Evolutionary conservation across 2,888 invertebrate species (phyloP).

Genomic region (Heterodera filipjevi): DNA sequence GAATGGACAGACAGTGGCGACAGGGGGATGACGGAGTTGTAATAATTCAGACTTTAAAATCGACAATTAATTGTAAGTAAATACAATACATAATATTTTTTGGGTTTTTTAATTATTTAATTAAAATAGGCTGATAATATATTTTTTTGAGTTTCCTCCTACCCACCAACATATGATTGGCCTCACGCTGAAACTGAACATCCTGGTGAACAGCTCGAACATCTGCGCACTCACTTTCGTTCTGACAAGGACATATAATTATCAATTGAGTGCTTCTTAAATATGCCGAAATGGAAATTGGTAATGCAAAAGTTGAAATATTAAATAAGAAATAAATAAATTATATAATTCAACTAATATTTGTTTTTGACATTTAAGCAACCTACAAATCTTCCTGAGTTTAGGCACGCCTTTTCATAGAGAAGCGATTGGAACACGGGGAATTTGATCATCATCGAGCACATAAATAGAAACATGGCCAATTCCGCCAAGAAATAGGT

Average conservation of each 20-base stretch:
- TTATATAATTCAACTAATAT: no score
- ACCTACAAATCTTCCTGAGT: constrained; percentile 40
- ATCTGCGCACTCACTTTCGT: constrained; percentile 45
- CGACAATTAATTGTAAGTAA: no score
- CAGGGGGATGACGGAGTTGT: no score
- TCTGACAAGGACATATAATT: constrained; percentile 39
- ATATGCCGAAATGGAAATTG: no score
- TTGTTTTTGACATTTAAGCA: not conserved
- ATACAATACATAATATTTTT: no score
- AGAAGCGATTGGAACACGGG: constrained; percentile 66
- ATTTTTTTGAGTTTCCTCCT: no score
- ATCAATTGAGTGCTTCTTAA: constrained; percentile 30
- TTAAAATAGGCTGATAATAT: no score
- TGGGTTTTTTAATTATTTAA: no score
- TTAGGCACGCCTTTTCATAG: constrained; percentile 65
- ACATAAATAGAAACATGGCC: constrained; percentile 67
- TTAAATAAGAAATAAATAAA: no score
- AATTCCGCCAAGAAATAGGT: constrained; percentile 64
- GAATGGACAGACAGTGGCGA: no score
- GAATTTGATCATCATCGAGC: constrained; percentile 61
- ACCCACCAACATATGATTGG: constrained; percentile 54
- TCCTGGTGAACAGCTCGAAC: constrained; percentile 51
- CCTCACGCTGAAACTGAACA: constrained; percentile 63
- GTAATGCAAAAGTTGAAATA: no score
- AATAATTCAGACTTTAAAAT: no score